Base-by-base conservation (phyloP, 2,888 invertebrate genomes). In the Steinernema scapterisci region DNA sequence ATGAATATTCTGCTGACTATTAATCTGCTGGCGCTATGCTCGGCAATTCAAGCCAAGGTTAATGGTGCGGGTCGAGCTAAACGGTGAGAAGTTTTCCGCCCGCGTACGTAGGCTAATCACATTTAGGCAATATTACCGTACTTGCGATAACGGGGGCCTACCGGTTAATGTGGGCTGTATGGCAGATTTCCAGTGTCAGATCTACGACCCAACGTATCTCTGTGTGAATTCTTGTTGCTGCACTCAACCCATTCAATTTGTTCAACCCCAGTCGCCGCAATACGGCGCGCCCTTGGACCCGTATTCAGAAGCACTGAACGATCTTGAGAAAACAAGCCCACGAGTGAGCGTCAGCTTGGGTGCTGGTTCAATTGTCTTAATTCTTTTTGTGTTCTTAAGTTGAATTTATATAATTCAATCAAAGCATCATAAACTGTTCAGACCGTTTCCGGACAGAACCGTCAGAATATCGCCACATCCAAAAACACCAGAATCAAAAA, bases 161-260 rank as follows among this genome's bases (percentile, higher is more conserved):
- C 63, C 25, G 9, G 31, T 63, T 16, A 63, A 63, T 31, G 25
- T 38, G 27, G 63, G 31, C 9, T 63, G 63, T n/a, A 11, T 3
- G 11, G 16, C 21, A 16, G 63, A 63, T n/a, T 11, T 31, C 16
- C 63, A 63, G 16, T 63, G 63, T 38, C 63, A 25, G 16, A 25
- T 27, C 16, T 63, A 63, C 38, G 27, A 63, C 38, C 63, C 63
- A 1, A 63, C 63, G 6, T 63, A 31, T 63, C 27, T 63, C 25
- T 63, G 63, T 13, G 27, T 38, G 25, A 27, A 63, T 16, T 16
- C 31, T 6, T 63, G 63, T 31, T 63, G 63, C 38, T 63, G 63
- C 19, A 63, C 63, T 16, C 38, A 27, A 27, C 63, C 63, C 11
- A 1, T 63, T 1, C 25, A 63, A 3, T 11, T n/a, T 16, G 16